phyloP scores from a whole-genome alignment of 1,140 invertebrate genomes.

The Tetranychus urticae region DNA sequence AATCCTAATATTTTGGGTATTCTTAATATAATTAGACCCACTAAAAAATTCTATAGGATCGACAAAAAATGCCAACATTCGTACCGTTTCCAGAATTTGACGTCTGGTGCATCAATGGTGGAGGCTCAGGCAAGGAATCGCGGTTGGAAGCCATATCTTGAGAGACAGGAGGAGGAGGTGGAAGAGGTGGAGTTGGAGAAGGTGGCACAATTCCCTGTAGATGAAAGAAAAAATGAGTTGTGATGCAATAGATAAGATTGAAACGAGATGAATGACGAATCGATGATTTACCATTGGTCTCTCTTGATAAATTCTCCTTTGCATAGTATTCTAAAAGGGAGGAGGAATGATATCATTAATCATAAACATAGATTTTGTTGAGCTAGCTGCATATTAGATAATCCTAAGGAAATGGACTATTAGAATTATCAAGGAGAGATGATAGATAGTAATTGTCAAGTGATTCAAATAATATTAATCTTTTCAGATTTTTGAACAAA shows the following conservation, averaged over 20 bases:
- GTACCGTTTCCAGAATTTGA: not conserved
- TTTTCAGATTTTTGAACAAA: no score
- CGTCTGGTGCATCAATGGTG: slow-evolving; percentile 4
- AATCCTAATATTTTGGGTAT: not conserved
- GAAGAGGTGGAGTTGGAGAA: slow-evolving; percentile 36
- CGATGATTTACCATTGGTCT: no score
- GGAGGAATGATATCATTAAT: slow-evolving; percentile 18
- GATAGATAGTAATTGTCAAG: no score
- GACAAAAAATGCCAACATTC: not conserved
- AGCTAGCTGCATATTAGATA: no score
- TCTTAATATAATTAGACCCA: not conserved
- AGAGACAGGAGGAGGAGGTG: slow-evolving; percentile 20
- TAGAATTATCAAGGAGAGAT: no score
- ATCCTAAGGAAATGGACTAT: no score
- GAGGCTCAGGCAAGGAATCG: slow-evolving; percentile 8
- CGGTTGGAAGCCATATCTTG: not conserved
- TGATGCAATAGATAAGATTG: not conserved
- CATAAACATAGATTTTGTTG: slow-evolving; percentile 18
- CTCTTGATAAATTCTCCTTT: no score
- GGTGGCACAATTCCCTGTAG: slow-evolving; percentile 22
- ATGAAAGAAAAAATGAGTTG: not conserved
- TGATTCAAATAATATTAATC: no score
- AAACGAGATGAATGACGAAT: not conserved
- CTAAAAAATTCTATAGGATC: not conserved
- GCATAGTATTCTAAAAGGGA: no score